Evolutionary conservation across 2,113 vertebrate species (phyloP).

Genomic region (Tautogolabrus adspersus): DNA sequence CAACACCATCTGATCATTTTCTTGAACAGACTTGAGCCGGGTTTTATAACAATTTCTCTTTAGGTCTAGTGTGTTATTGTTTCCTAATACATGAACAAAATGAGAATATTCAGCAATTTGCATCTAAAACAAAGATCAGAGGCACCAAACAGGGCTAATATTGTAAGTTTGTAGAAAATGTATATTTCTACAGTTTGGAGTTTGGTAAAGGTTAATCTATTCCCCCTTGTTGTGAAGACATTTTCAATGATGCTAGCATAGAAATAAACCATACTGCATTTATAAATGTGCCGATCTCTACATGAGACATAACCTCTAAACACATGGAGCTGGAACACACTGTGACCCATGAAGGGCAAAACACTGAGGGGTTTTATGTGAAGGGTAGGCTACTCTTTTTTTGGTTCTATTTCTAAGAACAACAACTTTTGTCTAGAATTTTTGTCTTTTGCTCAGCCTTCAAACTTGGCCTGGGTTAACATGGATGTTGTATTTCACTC

Average conservation of each 20-base stretch:
- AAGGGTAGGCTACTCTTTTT: not conserved
- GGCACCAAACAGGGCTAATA: constrained; percentile 69
- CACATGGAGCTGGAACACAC: constrained; percentile 15
- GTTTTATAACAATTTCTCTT: not conserved
- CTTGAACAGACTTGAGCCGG: not conserved
- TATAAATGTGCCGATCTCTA: constrained; percentile 26
- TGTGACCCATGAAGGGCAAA: constrained; percentile 17
- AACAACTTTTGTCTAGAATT: not conserved
- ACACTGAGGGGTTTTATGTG: not conserved
- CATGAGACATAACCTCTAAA: constrained; percentile 14
- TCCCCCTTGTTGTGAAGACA: constrained; percentile 77
- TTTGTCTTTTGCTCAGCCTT: constrained; percentile 9
- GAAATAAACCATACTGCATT: constrained; percentile 41
- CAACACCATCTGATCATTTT: not conserved
- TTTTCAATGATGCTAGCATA: constrained; percentile 63
- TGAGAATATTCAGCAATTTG: constrained; percentile 26
- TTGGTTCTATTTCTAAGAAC: no score
- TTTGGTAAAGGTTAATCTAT: constrained; percentile 81
- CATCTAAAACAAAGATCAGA: constrained; percentile 62
- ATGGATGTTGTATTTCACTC: constrained; percentile 28
- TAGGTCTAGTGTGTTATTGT: not conserved
- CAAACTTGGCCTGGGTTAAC: constrained; percentile 36
- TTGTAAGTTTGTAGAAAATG: constrained; percentile 37
- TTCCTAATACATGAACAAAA: not conserved
- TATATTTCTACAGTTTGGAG: constrained; percentile 43